Percentiles rank a stretch among this genome's conserved stretches.
phyloP scores from a whole-genome alignment of 2,797 vertebrate species.

The Muscicapa striata region DNA sequence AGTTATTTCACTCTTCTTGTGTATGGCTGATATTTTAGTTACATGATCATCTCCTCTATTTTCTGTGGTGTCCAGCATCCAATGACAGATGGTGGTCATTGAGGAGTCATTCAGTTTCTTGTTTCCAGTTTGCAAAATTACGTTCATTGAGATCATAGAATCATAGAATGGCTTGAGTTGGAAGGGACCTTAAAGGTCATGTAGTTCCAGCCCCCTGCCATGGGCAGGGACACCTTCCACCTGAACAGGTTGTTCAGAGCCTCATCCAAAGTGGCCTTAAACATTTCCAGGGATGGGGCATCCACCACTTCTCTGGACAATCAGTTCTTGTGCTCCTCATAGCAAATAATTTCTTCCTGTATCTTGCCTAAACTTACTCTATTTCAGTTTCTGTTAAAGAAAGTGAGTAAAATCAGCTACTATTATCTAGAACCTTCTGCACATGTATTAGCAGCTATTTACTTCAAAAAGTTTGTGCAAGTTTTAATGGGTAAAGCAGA shows the following conservation, averaged over 20 bases:
- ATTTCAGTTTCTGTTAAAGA: background rate
- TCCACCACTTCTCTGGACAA: background rate
- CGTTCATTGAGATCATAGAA: background rate
- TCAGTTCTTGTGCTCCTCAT: background rate
- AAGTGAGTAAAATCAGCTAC: background rate
- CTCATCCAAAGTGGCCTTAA: fast-evolving
- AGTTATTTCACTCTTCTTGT: background rate
- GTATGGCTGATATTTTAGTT: background rate
- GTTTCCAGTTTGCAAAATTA: background rate
- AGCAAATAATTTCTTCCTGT: background rate
- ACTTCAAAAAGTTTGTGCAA: background rate
- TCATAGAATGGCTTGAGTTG: background rate
- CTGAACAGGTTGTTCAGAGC: background rate
- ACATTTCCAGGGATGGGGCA: background rate
- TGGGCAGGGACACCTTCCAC: background rate
- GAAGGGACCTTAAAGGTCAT: background rate
- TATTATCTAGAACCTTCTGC: background rate
- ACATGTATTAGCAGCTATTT: background rate
- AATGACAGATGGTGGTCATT: background rate
- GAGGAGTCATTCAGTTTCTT: background rate
- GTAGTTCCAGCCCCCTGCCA: background rate
- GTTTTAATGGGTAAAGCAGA: background rate
- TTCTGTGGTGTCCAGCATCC: background rate
- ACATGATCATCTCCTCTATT: background rate
- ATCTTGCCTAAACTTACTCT: background rate